These are phyloP conservation scores for Cheilosia grossa DNA, from an alignment of 2,888 invertebrate species.

Conservation along the genomic window DNA sequence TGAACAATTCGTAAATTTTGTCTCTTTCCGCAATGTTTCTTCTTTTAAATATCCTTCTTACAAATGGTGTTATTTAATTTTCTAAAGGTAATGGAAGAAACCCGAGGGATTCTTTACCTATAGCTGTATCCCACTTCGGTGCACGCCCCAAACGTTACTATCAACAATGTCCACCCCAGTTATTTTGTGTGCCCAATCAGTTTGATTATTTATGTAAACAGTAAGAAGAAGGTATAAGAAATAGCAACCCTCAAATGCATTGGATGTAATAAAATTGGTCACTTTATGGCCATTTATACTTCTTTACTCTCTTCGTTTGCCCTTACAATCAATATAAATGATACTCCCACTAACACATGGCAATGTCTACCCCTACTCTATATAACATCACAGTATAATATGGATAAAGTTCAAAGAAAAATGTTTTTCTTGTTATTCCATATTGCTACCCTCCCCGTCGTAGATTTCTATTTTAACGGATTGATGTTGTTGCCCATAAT, in stretches of 20 bases:
- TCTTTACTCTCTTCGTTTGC: conserved; percentile 27
- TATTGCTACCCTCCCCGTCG: conserved; percentile 13
- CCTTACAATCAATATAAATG: conserved; percentile 54
- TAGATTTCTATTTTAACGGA: conserved; percentile 44
- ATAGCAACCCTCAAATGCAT: conserved; percentile 57
- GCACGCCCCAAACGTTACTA: conserved; percentile 2
- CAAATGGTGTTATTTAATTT: too few species aligned
- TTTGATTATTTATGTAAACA: conserved; percentile 69
- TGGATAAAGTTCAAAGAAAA: conserved; percentile 54
- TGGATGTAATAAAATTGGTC: conserved; percentile 60
- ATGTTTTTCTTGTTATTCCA: conserved; percentile 56
- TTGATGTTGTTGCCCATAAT: conserved; percentile 45
- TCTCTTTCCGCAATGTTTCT: too few species aligned
- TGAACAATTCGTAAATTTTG: too few species aligned
- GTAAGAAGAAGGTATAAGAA: conserved; percentile 22
- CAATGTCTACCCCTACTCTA: background rate
- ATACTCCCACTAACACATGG: conserved; percentile 4
- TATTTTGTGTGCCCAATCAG: conserved; percentile 46
- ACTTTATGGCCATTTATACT: conserved; percentile 60
- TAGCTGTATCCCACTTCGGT: too few species aligned
- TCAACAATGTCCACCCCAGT: background rate
- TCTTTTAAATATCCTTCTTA: too few species aligned
- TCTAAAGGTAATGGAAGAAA: too few species aligned
- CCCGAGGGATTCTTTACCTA: too few species aligned
- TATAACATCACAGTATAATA: conserved; percentile 19